These are phyloP conservation scores for Macrosteles quadrilineatus DNA, from an alignment of 1,140 invertebrate genomes.

Conservation along the genomic window DNA sequence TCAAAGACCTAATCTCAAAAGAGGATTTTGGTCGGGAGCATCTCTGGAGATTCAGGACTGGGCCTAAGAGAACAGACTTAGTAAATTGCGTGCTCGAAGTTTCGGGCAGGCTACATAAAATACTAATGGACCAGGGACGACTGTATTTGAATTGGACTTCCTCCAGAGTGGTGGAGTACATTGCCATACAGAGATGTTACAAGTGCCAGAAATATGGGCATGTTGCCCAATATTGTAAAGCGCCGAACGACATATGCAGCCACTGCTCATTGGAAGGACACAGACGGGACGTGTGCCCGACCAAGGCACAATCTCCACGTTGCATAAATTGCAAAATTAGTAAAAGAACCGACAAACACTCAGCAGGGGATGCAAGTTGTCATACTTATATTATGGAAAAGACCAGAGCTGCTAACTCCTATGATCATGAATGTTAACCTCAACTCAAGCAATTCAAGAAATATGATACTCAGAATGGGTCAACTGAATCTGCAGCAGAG, in stretches of 20 bases:
- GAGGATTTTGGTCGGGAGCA: not conserved
- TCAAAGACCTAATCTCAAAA: not conserved
- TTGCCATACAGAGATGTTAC: not conserved
- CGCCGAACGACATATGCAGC: not conserved
- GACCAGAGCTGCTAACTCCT: too few species aligned
- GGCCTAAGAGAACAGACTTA: not conserved
- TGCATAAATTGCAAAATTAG: too few species aligned
- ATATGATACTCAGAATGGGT: not conserved
- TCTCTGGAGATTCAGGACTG: too few species aligned
- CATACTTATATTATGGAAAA: too few species aligned
- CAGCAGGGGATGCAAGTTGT: too few species aligned
- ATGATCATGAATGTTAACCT: too few species aligned
- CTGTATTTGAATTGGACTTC: not conserved
- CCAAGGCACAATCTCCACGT: too few species aligned
- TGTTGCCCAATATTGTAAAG: not conserved
- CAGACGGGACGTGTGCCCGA: not conserved
- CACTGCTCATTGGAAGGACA: not conserved
- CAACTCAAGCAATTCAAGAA: too few species aligned
- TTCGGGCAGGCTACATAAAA: not conserved
- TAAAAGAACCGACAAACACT: too few species aligned
- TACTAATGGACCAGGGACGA: not conserved
- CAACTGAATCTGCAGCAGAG: not conserved
- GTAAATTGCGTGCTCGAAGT: not conserved
- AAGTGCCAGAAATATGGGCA: not conserved
- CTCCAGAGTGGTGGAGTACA: not conserved